phyloP scores from a whole-genome alignment of 2,113 vertebrate species.

The Saccopteryx leptura region DNA sequence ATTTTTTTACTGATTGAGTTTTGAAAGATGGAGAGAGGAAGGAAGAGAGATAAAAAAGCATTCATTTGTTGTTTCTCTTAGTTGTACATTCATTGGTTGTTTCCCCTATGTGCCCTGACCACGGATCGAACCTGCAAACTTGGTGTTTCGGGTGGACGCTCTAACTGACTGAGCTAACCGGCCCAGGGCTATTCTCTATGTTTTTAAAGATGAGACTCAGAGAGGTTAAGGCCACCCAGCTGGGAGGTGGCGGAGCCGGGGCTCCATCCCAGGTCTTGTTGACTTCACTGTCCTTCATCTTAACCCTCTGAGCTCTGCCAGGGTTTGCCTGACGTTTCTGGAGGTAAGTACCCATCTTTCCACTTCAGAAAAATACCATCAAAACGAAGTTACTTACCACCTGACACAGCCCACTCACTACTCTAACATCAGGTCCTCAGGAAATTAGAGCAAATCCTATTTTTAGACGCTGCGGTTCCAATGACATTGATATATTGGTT shows the following conservation, averaged over 20 bases:
- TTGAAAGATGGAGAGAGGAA: no score
- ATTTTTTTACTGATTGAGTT: no score
- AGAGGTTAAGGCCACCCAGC: constrained; percentile 19
- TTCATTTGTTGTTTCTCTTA: no score
- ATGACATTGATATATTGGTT: constrained; percentile 50
- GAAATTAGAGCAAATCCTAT: constrained; percentile 80
- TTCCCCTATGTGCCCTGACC: no score
- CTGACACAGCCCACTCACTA: neutral
- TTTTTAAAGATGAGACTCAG: neutral
- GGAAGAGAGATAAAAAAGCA: no score
- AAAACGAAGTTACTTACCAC: constrained; percentile 10
- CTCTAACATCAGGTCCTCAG: constrained; percentile 13
- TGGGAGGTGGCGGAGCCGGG: neutral
- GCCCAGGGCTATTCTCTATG: no score
- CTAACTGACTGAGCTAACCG: no score
- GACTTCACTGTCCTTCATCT: neutral
- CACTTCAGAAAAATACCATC: neutral
- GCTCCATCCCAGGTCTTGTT: neutral
- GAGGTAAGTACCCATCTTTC: neutral
- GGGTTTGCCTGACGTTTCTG: neutral
- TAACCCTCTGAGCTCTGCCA: neutral
- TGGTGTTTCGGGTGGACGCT: no score
- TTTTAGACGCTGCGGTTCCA: constrained; percentile 56
- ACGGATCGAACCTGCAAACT: no score
- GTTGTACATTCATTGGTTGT: no score